A percentile compares a stretch with the other conserved stretches of the same genome.
Conservation (phyloP, 2,113 vertebrate genomes). For the Callochromis pleurospilus region DNA sequence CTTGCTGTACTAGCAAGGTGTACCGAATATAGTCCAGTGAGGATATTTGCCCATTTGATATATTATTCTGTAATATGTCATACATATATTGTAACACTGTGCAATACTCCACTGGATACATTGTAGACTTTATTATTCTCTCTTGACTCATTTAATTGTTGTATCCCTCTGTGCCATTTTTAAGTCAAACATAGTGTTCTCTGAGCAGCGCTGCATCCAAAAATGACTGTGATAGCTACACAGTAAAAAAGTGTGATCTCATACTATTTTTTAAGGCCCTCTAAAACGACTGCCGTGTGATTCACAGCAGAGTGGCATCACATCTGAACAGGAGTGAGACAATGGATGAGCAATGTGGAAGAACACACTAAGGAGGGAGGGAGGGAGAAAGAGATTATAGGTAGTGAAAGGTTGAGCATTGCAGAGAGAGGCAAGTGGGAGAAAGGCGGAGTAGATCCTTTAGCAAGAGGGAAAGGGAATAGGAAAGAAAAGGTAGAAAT, state of each 20-base stretch:
- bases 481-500: neutral
- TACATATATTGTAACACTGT: neutral
- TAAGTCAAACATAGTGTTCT: neutral
- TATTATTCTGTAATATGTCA: neutral
- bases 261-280: conserved; percentile 12
- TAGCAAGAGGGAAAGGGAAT: neutral
- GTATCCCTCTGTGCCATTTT: neutral
- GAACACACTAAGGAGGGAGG: neutral
- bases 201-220: neutral
- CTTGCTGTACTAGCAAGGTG: neutral
- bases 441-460: neutral
- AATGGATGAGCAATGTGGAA: neutral
- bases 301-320: conserved; percentile 9
- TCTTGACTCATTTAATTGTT: neutral
- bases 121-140: neutral
- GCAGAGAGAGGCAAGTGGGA: neutral
- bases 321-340: neutral
- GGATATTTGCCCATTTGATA: neutral
- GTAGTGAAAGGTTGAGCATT: neutral
- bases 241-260: conserved; percentile 17
- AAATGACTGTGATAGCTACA: neutral
- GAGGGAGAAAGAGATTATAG: neutral
- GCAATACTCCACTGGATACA: neutral
- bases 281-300: conserved; percentile 26
- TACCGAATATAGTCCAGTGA: neutral